phyloP scores from a whole-genome alignment of 2,888 invertebrate species.

The Hoplodrina ambigua region DNA sequence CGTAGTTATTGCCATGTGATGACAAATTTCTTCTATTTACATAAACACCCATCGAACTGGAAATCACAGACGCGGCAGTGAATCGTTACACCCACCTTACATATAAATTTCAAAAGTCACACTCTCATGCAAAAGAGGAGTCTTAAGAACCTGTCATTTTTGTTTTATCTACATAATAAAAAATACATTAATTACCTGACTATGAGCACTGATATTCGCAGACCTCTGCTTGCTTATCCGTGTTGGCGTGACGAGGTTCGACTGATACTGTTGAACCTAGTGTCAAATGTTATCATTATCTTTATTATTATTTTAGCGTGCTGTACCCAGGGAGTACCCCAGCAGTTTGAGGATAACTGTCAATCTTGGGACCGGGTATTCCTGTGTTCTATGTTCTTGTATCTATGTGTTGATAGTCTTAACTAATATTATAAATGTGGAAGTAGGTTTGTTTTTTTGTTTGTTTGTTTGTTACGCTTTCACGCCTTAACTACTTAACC shows the following conservation, averaged over 20 bases:
- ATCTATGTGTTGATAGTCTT: background rate
- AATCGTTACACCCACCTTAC: too few species aligned
- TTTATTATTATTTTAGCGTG: background rate
- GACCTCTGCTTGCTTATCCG: conserved; percentile 84
- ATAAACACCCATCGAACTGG: too few species aligned
- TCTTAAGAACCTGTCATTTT: too few species aligned
- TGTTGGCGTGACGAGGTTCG: conserved; percentile 84
- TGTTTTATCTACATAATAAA: background rate
- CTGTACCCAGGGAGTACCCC: conserved; percentile 36
- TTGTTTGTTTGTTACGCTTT: too few species aligned
- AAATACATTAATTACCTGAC: conserved; percentile 73
- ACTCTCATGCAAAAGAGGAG: too few species aligned
- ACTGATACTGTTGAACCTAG: conserved; percentile 81
- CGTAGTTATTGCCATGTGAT: too few species aligned
- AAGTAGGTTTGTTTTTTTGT: too few species aligned
- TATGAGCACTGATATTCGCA: conserved; percentile 74
- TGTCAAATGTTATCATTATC: conserved; percentile 51
- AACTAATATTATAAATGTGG: background rate
- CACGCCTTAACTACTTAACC: too few species aligned
- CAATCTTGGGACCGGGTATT: conserved; percentile 3
- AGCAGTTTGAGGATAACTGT: background rate
- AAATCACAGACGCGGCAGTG: too few species aligned
- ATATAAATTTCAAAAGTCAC: too few species aligned
- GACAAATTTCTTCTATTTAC: too few species aligned
- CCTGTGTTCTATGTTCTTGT: background rate